A percentile compares a stretch with the other conserved stretches of the same genome.
These are phyloP conservation scores for Tanypteryx hageni DNA, from an alignment of 2,888 invertebrate genomes.

Conservation along the genomic window DNA sequence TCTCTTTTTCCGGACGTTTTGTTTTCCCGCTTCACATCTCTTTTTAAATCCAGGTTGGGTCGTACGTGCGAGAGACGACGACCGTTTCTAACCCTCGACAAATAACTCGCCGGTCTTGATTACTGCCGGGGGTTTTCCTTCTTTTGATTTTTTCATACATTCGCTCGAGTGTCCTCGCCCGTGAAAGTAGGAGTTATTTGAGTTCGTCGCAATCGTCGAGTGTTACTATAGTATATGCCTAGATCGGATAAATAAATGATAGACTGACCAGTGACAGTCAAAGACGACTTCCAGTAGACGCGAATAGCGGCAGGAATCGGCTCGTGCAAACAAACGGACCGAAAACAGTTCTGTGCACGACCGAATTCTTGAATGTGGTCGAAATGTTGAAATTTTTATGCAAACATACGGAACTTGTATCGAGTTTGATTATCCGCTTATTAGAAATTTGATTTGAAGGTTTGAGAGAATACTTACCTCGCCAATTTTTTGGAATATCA, in stretches of 20 bases:
- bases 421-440: too few species aligned
- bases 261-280: not conserved
- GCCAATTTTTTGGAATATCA: not conserved
- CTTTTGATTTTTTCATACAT: not conserved
- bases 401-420: too few species aligned
- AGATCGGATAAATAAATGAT: not conserved
- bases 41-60: not conserved
- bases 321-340: not conserved
- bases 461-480: not conserved
- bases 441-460: too few species aligned
- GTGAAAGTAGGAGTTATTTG: not conserved
- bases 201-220: not conserved
- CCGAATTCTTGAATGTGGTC: too few species aligned
- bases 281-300: not conserved
- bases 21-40: not conserved
- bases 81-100: not conserved
- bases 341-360: not conserved
- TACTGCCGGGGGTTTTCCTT: not conserved
- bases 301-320: not conserved
- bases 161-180: not conserved
- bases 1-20: not conserved
- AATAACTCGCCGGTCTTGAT: not conserved
- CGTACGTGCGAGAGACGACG: not conserved
- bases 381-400: too few species aligned
- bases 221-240: not conserved